Evolutionary conservation across 2,797 vertebrate genomes (phyloP).

Genomic region (Peromyscus melanophrys): DNA sequence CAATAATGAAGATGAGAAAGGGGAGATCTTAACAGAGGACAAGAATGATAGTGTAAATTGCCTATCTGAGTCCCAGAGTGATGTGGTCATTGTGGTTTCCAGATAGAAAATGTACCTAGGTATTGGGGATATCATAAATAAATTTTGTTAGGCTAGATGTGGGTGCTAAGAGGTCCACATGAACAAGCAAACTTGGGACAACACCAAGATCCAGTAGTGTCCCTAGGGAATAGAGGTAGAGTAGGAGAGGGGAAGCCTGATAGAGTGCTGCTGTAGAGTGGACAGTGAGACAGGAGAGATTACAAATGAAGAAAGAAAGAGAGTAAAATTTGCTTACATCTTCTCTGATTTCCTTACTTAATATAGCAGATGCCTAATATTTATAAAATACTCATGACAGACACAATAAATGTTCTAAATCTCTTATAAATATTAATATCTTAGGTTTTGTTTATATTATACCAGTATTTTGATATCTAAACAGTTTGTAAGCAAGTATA

Average conservation of each 20-base stretch:
- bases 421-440: no score
- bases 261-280: rapidly evolving
- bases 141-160: background rate
- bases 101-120: background rate
- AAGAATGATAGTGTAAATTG: background rate
- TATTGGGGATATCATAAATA: background rate
- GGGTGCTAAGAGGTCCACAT: background rate
- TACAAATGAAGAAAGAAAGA: background rate
- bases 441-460: background rate
- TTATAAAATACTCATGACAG: background rate
- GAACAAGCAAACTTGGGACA: background rate
- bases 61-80: background rate
- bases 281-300: background rate
- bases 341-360: background rate
- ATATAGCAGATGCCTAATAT: background rate
- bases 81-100: background rate
- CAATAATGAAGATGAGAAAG: background rate
- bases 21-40: background rate
- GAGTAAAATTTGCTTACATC: background rate
- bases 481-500: background rate
- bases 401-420: background rate
- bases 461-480: background rate
- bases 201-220: background rate
- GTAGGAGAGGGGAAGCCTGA: background rate
- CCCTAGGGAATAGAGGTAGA: background rate